A percentile compares a stretch with the other conserved stretches of the same genome.
Conservation (phyloP, 2,797 vertebrate genomes). For the Sus cebifrons region DNA sequence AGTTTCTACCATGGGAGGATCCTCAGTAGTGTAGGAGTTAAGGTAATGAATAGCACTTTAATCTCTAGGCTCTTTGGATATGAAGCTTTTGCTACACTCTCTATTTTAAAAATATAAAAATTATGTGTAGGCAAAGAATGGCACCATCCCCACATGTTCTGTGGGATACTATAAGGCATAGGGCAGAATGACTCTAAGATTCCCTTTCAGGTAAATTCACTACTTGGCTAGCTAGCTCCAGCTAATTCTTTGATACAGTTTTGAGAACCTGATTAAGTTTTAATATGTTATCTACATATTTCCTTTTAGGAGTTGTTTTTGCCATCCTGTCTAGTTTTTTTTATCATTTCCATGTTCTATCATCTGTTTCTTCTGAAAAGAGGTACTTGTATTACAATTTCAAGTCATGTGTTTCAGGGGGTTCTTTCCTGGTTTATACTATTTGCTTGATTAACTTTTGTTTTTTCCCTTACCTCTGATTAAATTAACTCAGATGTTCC, state of each 20-base stretch:
- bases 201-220: not conserved
- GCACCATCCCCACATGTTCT: not conserved
- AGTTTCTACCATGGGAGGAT: not conserved
- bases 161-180: not conserved
- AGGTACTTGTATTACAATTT: not conserved
- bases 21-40: not conserved
- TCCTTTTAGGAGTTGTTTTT: not conserved
- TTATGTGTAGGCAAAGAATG: not conserved
- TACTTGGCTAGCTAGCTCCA: not conserved
- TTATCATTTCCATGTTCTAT: not conserved
- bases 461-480: not conserved
- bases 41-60: not conserved
- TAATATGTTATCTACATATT: not conserved
- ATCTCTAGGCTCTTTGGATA: not conserved
- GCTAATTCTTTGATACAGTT: not conserved
- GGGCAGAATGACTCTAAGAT: not conserved
- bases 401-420: not conserved
- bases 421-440: not conserved
- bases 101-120: not conserved
- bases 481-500: not conserved
- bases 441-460: not conserved
- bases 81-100: not conserved
- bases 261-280: not conserved
- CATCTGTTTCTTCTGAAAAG: not conserved
- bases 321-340: not conserved